Evolutionary conservation across 2,113 vertebrate species (phyloP).

Genomic region (Neotragus moschatus): DNA sequence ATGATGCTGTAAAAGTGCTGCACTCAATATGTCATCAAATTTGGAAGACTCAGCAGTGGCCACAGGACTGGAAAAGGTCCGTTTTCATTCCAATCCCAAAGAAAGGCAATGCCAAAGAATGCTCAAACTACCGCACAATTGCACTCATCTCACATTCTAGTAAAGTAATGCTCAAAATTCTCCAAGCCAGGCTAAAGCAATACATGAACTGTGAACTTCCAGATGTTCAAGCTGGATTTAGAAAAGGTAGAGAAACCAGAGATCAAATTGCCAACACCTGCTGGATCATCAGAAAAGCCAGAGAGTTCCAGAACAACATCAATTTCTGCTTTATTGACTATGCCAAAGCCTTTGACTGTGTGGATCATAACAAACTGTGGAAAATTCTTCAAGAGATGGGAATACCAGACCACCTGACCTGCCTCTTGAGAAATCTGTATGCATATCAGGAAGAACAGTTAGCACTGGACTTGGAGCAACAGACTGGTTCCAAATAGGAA

Average conservation of each 20-base stretch:
- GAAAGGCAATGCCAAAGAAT: not conserved
- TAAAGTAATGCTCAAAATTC: not conserved
- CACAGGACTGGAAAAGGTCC: not conserved
- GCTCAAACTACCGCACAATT: fast-evolving
- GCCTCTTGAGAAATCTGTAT: not conserved
- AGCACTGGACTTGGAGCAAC: not conserved
- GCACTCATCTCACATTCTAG: fast-evolving
- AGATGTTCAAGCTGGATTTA: not conserved
- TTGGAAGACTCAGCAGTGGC: not conserved
- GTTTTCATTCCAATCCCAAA: not conserved
- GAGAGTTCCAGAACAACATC: no score
- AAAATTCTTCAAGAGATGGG: not conserved
- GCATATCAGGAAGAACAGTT: not conserved
- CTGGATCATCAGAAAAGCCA: no score
- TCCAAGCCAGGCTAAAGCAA: not conserved
- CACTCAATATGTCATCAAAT: not conserved
- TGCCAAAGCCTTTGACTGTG: not conserved
- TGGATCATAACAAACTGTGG: not conserved
- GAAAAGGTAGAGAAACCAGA: not conserved
- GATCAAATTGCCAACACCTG: no score
- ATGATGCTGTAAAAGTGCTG: not conserved
- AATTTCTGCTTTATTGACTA: no score
- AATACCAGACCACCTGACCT: not conserved
- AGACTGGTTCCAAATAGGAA: not conserved
- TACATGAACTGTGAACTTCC: fast-evolving